phyloP scores from a whole-genome alignment of 2,797 vertebrate species.

The Halcyon badia region DNA sequence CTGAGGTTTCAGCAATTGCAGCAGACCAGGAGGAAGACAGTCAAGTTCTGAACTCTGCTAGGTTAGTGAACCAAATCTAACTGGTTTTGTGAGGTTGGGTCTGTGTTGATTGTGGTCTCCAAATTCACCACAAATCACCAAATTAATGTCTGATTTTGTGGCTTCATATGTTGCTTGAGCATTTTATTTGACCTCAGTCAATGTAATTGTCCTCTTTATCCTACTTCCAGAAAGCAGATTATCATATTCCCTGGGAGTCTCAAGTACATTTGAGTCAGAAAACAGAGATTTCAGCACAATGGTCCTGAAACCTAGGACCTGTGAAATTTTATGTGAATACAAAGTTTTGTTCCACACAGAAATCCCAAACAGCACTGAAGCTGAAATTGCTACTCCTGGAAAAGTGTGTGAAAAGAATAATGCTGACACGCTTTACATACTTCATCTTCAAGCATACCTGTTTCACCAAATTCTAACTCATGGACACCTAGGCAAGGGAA shows the following conservation, averaged over 20 bases:
- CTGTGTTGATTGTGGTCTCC: not conserved
- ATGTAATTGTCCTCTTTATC: not conserved
- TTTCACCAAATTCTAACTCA: constrained; percentile 23
- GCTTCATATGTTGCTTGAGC: not conserved
- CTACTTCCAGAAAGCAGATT: not conserved
- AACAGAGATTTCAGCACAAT: not conserved
- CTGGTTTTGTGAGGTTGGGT: not conserved
- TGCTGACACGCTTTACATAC: not conserved
- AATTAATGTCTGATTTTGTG: not conserved
- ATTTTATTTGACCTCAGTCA: not conserved
- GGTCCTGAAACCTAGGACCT: not conserved
- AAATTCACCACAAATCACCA: not conserved
- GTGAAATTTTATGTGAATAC: not conserved
- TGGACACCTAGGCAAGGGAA: not conserved
- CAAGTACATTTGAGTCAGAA: not conserved
- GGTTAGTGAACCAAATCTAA: not conserved
- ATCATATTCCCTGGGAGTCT: not conserved
- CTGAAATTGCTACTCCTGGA: not conserved
- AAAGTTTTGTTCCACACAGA: not conserved
- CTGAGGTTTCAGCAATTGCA: not conserved
- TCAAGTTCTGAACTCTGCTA: not conserved
- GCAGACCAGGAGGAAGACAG: not conserved
- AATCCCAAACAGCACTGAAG: not conserved
- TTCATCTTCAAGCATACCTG: not conserved
- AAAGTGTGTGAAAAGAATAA: not conserved